Percentiles rank a stretch among this genome's conserved stretches.
Conservation (phyloP, 2,888 invertebrate genomes). For the Sympetrum striolatum region DNA sequence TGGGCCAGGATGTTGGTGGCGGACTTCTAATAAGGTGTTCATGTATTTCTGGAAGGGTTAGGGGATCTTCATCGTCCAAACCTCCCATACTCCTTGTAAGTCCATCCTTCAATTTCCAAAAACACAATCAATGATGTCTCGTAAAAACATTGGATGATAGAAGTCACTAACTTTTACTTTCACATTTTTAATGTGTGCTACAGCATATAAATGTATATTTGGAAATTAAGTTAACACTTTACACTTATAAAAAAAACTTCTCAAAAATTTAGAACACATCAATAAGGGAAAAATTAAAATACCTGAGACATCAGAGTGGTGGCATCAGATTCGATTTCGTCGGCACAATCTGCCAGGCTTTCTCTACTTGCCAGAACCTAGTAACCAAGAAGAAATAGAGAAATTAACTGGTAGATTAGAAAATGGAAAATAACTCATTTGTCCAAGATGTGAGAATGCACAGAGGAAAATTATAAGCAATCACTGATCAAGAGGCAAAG, state of each 20-base stretch:
- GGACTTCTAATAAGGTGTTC: slow-evolving; percentile 84
- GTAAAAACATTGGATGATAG: too few relatives aligned
- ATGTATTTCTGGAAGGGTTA: slow-evolving; percentile 79
- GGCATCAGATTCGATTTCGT: slow-evolving; percentile 78
- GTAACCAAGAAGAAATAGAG: slow-evolving; percentile 55
- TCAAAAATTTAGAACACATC: not conserved
- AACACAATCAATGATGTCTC: not conserved
- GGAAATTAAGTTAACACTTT: not conserved
- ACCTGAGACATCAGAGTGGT: slow-evolving; percentile 81
- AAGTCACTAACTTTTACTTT: not conserved
- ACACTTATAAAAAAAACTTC: not conserved
- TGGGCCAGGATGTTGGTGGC: slow-evolving; percentile 79
- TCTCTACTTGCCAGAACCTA: slow-evolving; percentile 82
- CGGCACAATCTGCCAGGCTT: slow-evolving; percentile 76
- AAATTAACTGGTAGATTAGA: too few relatives aligned
- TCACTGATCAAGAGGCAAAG: too few relatives aligned
- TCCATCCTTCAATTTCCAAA: not conserved
- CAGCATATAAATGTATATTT: not conserved
- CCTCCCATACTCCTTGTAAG: slow-evolving; percentile 54
- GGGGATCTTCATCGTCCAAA: slow-evolving; percentile 69
- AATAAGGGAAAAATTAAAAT: slow-evolving; percentile 49
- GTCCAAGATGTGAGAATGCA: too few relatives aligned
- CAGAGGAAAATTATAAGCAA: too few relatives aligned
- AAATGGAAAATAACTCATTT: too few relatives aligned
- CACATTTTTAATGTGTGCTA: not conserved